Base-by-base conservation (phyloP, 2,113 vertebrate species). In the Ailuropoda melanoleuca region DNA sequence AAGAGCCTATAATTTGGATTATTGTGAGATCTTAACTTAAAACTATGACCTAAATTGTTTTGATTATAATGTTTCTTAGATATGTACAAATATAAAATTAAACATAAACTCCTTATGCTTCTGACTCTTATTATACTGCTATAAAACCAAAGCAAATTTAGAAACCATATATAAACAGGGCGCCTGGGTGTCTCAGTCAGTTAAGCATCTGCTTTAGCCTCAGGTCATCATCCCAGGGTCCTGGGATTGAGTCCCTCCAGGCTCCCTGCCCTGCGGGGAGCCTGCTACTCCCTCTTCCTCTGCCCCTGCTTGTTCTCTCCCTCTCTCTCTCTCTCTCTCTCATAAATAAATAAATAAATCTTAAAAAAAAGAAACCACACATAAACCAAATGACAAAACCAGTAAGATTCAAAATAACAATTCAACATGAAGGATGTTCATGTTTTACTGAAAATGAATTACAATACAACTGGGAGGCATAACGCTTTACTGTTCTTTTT, bases 61-160 rank as follows among this genome's bases (percentile, higher is more conserved):
- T 72, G 6, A 64, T 89, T 53, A 55, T 39, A 55, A 85, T 56
- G 6, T 55, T 77, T 62, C n/a, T 89, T 72, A 62, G 68, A 84
- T 70, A 26, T 34, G 50, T 21, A n/a, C 3, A 83, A 46, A 84
- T 88, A 88, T 72, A 82, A 91, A 91, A 60, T 77, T 39, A 75
- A 66, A 46, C 77, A 75, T 75, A 50, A 66, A 66, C 24, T 83
- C 74, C 37, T 75, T 72, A 37, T 17, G 58, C 66, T 29, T 14
- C 37, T 58, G 56, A 24, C 58, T 81, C 19, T n/a, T n/a, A n/a
- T 80, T 58, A 24, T 17, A 19, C 14, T 84, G n/a, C 6, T 81
- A 12, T 81, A 34, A 74, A 90, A 62, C 31, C 83, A 84, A 83
- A 77, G 72, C 23, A 93, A 77, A 97, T 50, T 88, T 88, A 72